Evolutionary conservation across 2,888 invertebrate species (phyloP).

Genomic region (Phasia obesa): DNA sequence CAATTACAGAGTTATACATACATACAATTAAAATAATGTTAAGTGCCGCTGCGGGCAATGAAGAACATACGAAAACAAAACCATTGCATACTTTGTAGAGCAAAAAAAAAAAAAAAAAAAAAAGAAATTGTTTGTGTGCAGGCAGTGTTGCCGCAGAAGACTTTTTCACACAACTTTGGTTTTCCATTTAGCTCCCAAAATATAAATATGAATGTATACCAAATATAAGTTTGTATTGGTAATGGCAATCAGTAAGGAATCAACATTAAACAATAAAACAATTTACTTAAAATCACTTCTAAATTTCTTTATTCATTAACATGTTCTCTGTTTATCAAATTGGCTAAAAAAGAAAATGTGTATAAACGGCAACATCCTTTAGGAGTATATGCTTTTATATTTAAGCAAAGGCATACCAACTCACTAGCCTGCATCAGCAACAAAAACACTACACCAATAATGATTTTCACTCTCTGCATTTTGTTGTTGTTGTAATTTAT

Average conservation of each 20-base stretch:
- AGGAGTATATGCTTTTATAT: conserved; percentile 48
- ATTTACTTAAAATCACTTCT: no score
- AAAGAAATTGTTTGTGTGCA: conserved; percentile 25
- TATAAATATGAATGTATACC: no score
- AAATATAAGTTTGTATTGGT: no score
- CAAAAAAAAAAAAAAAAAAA: conserved; percentile 55
- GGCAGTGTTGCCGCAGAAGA: conserved; percentile 9
- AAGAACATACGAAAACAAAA: conserved; percentile 61
- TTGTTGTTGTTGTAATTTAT: conserved; percentile 11
- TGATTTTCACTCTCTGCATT: conserved; percentile 29
- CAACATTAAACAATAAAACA: no score
- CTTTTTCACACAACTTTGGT: background rate
- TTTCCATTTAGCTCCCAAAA: no score
- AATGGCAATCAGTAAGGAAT: no score
- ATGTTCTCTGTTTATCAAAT: no score
- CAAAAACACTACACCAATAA: conserved; percentile 35
- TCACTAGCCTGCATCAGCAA: conserved; percentile 47
- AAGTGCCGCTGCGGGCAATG: conserved; percentile 66
- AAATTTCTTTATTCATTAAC: no score
- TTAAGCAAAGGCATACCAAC: conserved; percentile 41
- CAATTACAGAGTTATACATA: conserved; percentile 7
- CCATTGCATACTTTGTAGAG: conserved; percentile 65
- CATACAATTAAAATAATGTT: conserved; percentile 69
- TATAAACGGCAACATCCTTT: background rate
- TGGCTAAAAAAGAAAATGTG: no score